A percentile compares a stretch with the other conserved stretches of the same genome.
Evolutionary conservation across 1,140 invertebrate species (phyloP).

Genomic region (Cydia amplana): DNA sequence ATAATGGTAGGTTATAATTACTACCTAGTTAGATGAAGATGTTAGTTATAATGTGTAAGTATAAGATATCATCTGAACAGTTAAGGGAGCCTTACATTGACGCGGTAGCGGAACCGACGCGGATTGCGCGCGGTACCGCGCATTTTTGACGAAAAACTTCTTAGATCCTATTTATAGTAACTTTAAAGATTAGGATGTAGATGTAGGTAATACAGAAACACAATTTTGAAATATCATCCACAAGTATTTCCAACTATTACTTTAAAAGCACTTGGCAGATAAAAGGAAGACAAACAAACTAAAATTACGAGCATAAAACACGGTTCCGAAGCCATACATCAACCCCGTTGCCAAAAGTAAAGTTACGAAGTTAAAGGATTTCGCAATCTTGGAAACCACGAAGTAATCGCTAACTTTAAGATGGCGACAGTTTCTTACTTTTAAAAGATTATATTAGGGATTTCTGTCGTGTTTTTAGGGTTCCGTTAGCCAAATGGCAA

Average conservation of each 20-base stretch:
- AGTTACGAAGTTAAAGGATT: constrained; percentile 1
- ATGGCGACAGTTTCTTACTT: background rate
- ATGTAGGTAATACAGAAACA: background rate
- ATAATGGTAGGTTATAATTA: background rate
- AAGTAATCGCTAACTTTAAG: background rate
- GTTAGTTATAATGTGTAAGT: background rate
- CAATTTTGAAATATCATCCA: too few species aligned
- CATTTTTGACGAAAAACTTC: too few species aligned
- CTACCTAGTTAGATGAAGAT: background rate
- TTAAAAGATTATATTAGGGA: too few species aligned
- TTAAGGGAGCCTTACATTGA: too few species aligned
- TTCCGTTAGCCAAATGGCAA: too few species aligned
- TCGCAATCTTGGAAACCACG: background rate
- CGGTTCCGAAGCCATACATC: background rate
- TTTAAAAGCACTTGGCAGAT: background rate
- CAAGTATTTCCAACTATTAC: background rate
- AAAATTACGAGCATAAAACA: background rate
- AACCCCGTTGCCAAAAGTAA: background rate
- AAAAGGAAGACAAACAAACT: background rate
- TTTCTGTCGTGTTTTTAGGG: too few species aligned
- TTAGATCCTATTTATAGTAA: too few species aligned
- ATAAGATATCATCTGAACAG: background rate
- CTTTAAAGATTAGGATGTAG: too few species aligned
- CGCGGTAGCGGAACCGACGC: too few species aligned
- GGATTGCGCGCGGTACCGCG: too few species aligned